A percentile compares a stretch with the other conserved stretches of the same genome.
Evolutionary conservation across 2,888 invertebrate genomes (phyloP).

Genomic region (Acleris holmiana): DNA sequence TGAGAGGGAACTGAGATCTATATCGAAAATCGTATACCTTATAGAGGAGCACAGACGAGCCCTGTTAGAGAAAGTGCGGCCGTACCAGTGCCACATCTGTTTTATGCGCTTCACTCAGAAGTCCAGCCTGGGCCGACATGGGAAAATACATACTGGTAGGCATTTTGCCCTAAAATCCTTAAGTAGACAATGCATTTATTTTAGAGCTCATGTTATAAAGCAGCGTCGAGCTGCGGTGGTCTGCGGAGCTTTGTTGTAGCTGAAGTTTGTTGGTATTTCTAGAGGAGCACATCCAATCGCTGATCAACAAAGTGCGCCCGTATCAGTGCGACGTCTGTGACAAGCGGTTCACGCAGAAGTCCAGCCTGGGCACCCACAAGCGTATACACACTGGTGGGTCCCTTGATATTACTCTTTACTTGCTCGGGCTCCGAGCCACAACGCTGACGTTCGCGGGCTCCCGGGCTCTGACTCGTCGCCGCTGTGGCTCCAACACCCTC

Average conservation of each 20-base stretch:
- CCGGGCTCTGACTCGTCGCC: constrained; percentile 49
- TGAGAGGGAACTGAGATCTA: constrained; percentile 74
- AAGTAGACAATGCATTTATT: constrained; percentile 76
- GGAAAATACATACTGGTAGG: constrained; percentile 88
- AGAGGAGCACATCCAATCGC: constrained; percentile 86
- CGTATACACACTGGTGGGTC: constrained; percentile 90
- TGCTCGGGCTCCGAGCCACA: constrained; percentile 79
- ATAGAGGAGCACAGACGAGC: constrained; percentile 85
- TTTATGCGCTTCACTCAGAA: constrained; percentile 90
- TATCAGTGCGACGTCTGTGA: constrained; percentile 90
- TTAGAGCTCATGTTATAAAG: constrained; percentile 77
- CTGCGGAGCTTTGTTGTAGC: constrained; percentile 75
- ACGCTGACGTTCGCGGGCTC: constrained; percentile 51
- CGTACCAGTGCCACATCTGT: constrained; percentile 89
- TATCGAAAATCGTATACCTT: constrained; percentile 82
- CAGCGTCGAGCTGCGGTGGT: constrained; percentile 62
- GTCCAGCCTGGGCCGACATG: constrained; percentile 89
- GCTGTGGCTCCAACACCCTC: constrained; percentile 79
- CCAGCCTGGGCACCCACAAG: constrained; percentile 92
- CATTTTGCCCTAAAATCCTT: constrained; percentile 83
- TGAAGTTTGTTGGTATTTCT: constrained; percentile 83
- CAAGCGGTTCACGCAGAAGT: constrained; percentile 93
- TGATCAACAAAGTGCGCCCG: constrained; percentile 86
- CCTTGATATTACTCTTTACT: constrained; percentile 77
- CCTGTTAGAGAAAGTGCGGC: constrained; percentile 86